Evolutionary conservation across 2,113 vertebrate genomes (phyloP).

Genomic region (Engraulis encrasicolus): DNA sequence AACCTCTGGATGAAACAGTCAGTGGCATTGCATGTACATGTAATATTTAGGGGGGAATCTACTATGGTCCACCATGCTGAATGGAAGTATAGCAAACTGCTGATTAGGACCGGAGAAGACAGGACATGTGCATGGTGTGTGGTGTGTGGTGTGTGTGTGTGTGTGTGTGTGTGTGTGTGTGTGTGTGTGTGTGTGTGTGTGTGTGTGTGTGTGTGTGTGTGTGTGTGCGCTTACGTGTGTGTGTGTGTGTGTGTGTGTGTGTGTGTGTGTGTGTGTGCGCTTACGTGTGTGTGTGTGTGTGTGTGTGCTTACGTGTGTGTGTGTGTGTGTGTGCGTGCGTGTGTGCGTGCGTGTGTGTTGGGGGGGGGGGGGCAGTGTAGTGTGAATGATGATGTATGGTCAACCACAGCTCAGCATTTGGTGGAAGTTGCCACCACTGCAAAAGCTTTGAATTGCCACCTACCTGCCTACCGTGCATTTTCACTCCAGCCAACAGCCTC

Average conservation of each 20-base stretch:
- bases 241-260: not conserved
- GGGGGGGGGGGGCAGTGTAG: too few species aligned
- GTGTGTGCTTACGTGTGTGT: not conserved
- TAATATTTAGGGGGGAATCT: constrained; percentile 11
- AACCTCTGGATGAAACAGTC: not conserved
- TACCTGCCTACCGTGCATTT: not conserved
- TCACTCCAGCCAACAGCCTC: not conserved
- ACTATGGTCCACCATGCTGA: not conserved
- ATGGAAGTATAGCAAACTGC: not conserved
- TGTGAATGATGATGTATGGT: not conserved
- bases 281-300: not conserved
- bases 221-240: too few species aligned
- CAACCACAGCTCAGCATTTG: not conserved
- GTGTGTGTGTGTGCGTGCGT: not conserved
- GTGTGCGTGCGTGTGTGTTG: not conserved
- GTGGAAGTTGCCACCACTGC: not conserved
- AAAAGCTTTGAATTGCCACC: not conserved
- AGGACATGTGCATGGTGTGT: not conserved
- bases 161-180: not conserved
- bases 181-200: not conserved
- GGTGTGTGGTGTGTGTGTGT: not conserved
- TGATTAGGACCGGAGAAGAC: constrained; percentile 5
- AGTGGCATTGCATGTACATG: not conserved
- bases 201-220: not conserved
- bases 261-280: not conserved